Evolutionary conservation across 2,797 vertebrate genomes (phyloP).

Genomic region (Sebastes melanostomus): DNA sequence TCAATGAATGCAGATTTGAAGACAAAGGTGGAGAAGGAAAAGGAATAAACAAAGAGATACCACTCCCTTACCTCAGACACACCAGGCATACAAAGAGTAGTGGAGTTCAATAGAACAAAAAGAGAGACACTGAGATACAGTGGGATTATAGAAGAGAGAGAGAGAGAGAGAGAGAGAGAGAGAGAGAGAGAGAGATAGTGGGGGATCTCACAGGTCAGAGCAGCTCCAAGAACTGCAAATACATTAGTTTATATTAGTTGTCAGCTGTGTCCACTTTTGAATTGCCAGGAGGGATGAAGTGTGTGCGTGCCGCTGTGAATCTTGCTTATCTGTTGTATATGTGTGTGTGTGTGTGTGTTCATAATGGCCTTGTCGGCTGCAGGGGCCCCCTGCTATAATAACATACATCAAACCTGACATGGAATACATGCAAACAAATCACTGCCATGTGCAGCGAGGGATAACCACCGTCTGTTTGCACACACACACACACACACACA

Average conservation of each 20-base stretch:
- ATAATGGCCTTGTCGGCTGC: conserved; percentile 35
- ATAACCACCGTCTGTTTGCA: conserved; percentile 8
- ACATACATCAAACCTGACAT: conserved; percentile 67
- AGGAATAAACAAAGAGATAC: no score
- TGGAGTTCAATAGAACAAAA: background rate
- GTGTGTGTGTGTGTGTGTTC: conserved; percentile 3
- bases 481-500: background rate
- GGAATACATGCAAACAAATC: conserved; percentile 76
- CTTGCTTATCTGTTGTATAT: background rate
- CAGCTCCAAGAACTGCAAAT: conserved; percentile 8
- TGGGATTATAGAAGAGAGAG: background rate
- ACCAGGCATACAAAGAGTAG: no score
- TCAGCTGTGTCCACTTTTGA: conserved; percentile 28
- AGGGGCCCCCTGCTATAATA: conserved; percentile 51
- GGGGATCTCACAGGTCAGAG: background rate
- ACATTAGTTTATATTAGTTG: conserved; percentile 41
- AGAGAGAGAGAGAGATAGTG: background rate
- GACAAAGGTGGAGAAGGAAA: background rate
- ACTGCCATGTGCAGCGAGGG: conserved; percentile 25
- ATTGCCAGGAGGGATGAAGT: conserved; percentile 25
- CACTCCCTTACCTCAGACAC: no score
- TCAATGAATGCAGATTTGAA: background rate
- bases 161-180: background rate
- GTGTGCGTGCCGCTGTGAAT: conserved; percentile 1
- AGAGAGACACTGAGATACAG: background rate